These are phyloP conservation scores for Melanostoma scalare DNA, from an alignment of 2,888 invertebrate genomes.

Conservation along the genomic window DNA sequence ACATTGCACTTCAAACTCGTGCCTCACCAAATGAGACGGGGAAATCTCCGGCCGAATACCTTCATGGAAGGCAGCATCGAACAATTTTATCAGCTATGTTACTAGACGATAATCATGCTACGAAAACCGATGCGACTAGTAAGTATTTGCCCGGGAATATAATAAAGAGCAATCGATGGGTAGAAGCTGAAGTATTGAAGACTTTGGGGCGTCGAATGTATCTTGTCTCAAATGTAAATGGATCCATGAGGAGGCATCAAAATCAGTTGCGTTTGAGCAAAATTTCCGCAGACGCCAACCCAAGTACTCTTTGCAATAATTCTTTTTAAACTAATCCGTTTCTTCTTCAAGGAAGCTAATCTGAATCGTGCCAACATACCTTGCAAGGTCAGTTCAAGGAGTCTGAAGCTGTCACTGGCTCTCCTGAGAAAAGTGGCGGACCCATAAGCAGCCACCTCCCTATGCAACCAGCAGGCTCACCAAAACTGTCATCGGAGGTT, in stretches of 20 bases:
- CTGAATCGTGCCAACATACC: no score
- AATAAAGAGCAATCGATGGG: not conserved
- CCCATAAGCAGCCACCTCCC: no score
- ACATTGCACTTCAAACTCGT: not conserved
- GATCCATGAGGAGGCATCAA: not conserved
- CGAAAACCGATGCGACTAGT: not conserved
- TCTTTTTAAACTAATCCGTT: no score
- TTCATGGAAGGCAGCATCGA: not conserved
- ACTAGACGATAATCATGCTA: not conserved
- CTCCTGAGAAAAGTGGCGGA: no score
- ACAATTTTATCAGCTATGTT: slow-evolving; percentile 6
- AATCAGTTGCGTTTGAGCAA: no score
- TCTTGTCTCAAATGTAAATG: not conserved
- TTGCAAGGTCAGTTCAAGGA: no score
- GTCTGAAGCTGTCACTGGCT: no score
- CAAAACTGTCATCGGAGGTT: no score
- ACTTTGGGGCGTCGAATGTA: slow-evolving; percentile 13
- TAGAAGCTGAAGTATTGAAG: not conserved
- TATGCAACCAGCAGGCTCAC: no score
- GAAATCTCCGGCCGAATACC: not conserved
- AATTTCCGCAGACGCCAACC: no score
- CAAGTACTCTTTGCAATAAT: no score
- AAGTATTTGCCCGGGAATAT: not conserved
- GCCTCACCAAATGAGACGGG: not conserved
- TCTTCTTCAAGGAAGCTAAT: no score